Percentiles rank a stretch among this genome's conserved stretches.
These are phyloP conservation scores for Pollimyrus isidori DNA, from an alignment of 2,113 vertebrate species.

Conservation along the genomic window DNA sequence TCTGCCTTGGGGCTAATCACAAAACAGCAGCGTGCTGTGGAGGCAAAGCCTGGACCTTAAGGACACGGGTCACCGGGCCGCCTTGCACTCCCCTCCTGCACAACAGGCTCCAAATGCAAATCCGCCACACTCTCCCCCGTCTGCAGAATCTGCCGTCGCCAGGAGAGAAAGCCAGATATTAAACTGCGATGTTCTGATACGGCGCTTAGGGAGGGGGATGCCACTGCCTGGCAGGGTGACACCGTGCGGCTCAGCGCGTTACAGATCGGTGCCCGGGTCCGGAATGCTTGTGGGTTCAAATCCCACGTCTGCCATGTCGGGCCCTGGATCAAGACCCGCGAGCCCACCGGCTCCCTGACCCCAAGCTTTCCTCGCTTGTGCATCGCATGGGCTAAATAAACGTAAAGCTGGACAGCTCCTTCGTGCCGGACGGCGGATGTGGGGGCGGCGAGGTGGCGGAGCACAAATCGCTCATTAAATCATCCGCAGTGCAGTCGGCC, in stretches of 20 bases:
- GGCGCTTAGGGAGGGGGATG: slow-evolving; percentile 36
- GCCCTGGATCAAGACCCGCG: not conserved
- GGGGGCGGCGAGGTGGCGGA: not conserved
- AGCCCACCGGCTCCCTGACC: not conserved
- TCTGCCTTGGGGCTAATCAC: not conserved
- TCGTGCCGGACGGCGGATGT: not conserved
- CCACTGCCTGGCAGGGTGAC: slow-evolving; percentile 12
- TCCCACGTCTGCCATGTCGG: not conserved
- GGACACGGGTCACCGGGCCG: not conserved
- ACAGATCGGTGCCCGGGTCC: not conserved
- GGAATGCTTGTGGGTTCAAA: not conserved
- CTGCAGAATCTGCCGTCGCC: slow-evolving; percentile 30
- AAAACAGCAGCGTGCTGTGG: not conserved
- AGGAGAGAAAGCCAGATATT: slow-evolving; percentile 34
- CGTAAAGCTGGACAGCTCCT: not conserved
- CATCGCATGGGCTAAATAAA: not conserved
- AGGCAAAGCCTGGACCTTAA: not conserved
- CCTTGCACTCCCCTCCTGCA: not conserved
- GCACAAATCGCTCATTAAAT: slow-evolving; percentile 9
- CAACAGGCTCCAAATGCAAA: slow-evolving; percentile 24
- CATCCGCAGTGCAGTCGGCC: not conserved
- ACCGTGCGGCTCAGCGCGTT: not conserved
- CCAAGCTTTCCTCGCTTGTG: not conserved
- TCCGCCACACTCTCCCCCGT: slow-evolving; percentile 13
- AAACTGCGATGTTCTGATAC: slow-evolving; percentile 36